phyloP scores from a whole-genome alignment of 53 echinoderm and acorn worm species.

The Astropecten irregularis region DNA sequence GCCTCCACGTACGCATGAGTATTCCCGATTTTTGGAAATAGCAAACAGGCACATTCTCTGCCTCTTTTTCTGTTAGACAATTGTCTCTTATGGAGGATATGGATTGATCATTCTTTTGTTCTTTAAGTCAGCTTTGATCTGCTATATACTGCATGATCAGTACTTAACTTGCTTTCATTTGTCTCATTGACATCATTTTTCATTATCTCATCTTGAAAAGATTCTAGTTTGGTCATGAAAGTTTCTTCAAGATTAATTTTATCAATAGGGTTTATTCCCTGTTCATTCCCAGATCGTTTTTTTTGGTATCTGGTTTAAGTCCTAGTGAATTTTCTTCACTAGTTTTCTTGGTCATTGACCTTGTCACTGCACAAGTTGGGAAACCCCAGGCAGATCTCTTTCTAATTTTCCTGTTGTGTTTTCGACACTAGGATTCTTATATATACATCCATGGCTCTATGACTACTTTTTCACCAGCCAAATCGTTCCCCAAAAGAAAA shows the following conservation, averaged over 20 bases:
- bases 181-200: neutral
- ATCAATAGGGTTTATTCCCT: too few relatives aligned
- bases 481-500: slow-evolving; percentile 67
- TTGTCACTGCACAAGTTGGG: slow-evolving; percentile 70
- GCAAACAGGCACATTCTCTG: slow-evolving; percentile 44
- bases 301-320: too few relatives aligned
- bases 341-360: slow-evolving; percentile 56
- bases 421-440: neutral
- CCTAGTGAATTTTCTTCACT: neutral
- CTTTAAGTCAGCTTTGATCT: neutral
- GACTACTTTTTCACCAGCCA: slow-evolving; percentile 39
- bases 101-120: slow-evolving; percentile 4
- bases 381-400: slow-evolving; percentile 35
- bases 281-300: too few relatives aligned
- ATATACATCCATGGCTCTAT: neutral
- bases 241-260: neutral
- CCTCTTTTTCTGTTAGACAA: slow-evolving; percentile 25
- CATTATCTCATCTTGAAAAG: neutral
- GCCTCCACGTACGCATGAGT: slow-evolving; percentile 52
- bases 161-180: neutral
- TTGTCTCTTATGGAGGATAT: neutral
- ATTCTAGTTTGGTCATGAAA: neutral
- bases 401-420: slow-evolving; percentile 13
- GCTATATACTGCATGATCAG: neutral
- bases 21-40: slow-evolving; percentile 28